phyloP scores from a whole-genome alignment of 2,888 invertebrate species.

The Gastrophysa polygoni region DNA sequence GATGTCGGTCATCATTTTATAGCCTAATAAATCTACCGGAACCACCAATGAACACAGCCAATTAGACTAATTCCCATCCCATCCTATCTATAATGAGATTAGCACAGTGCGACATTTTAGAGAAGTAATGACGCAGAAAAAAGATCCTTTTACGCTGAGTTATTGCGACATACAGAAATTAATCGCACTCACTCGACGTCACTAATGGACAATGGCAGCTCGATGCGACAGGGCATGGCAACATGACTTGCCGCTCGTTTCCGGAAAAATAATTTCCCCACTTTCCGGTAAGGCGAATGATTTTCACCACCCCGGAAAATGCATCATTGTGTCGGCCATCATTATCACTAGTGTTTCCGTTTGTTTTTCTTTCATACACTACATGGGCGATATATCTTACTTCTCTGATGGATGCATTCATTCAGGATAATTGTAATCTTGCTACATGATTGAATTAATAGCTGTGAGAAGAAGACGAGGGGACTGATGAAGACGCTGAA shows the following conservation, averaged over 20 bases:
- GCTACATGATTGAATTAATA: no score
- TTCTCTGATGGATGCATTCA: no score
- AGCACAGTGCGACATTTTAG: conserved; percentile 46
- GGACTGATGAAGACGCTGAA: no score
- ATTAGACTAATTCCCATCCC: conserved; percentile 36
- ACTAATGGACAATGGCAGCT: conserved; percentile 49
- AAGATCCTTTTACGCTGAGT: conserved; percentile 34
- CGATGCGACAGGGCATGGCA: conserved; percentile 32
- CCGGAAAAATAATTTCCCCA: conserved; percentile 30
- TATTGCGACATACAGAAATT: conserved; percentile 28
- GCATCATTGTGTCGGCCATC: conserved; percentile 8
- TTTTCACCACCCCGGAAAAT: conserved; percentile 15
- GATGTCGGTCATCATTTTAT: neutral
- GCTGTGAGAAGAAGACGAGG: no score
- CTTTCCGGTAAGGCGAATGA: neutral
- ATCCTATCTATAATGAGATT: conserved; percentile 42
- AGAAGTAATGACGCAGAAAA: conserved; percentile 49
- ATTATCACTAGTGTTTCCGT: neutral
- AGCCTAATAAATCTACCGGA: conserved; percentile 18
- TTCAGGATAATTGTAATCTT: no score
- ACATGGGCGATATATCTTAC: neutral
- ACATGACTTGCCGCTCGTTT: conserved; percentile 20
- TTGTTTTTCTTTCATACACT: neutral
- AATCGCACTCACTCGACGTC: conserved; percentile 22
- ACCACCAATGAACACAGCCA: conserved; percentile 30